Conservation (phyloP, 2,113 vertebrate species). For the Phodopus roborovskii region DNA sequence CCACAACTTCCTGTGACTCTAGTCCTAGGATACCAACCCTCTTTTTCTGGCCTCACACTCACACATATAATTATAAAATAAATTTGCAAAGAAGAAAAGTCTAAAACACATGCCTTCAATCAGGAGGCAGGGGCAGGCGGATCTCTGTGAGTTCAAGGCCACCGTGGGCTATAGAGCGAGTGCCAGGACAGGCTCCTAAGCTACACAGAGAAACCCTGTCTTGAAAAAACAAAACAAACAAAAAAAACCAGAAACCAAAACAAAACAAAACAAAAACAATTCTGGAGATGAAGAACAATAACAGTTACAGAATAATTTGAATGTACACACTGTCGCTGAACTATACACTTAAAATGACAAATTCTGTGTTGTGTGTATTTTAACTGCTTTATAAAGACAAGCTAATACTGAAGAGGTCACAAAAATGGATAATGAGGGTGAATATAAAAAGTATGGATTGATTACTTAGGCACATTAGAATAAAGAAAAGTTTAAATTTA, state of each 20-base stretch:
- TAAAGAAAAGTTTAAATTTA: slow-evolving; percentile 8
- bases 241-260: too few species aligned
- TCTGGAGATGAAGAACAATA: not conserved
- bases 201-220: too few species aligned
- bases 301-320: not conserved
- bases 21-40: not conserved
- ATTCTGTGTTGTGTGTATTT: not conserved
- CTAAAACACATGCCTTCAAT: too few species aligned
- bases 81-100: not conserved
- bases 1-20: not conserved
- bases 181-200: too few species aligned
- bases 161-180: too few species aligned
- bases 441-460: not conserved
- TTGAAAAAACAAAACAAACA: too few species aligned
- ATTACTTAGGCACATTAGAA: not conserved
- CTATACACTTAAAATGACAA: not conserved
- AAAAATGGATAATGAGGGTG: not conserved
- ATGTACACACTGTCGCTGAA: not conserved
- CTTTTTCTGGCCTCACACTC: not conserved
- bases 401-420: not conserved
- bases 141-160: too few species aligned
- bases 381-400: not conserved
- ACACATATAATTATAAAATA: not conserved
- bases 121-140: too few species aligned
- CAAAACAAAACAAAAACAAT: not conserved